These are phyloP conservation scores for Bufo bufo DNA, from an alignment of 2,113 vertebrate genomes.

Conservation along the genomic window DNA sequence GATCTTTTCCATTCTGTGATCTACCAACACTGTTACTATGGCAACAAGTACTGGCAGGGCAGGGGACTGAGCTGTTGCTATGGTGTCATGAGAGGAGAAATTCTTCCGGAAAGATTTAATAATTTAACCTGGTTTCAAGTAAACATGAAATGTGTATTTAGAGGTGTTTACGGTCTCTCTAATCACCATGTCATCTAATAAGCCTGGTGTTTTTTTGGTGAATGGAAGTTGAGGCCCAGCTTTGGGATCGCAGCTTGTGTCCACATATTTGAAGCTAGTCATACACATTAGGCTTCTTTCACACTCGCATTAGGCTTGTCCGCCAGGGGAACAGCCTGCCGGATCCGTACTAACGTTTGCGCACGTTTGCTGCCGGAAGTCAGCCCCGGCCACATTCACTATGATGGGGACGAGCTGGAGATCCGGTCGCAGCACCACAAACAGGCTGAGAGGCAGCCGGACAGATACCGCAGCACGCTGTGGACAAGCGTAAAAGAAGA, in stretches of 20 bases:
- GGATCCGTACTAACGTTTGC: no score
- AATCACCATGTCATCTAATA: not conserved
- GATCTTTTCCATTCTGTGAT: slow-evolving; percentile 63
- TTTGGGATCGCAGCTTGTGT: not conserved
- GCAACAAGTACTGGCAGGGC: slow-evolving; percentile 66
- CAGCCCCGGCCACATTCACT: no score
- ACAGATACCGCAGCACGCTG: no score
- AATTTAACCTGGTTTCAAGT: slow-evolving; percentile 66
- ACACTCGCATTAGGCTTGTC: no score
- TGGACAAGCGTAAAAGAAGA: no score
- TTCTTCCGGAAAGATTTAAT: slow-evolving; percentile 67
- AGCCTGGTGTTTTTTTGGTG: not conserved
- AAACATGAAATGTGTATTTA: slow-evolving; percentile 1
- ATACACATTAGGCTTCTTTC: no score
- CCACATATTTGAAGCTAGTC: not conserved
- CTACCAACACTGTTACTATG: slow-evolving; percentile 68
- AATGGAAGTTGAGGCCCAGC: not conserved
- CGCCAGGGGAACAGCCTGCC: no score
- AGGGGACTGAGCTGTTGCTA: slow-evolving; percentile 68
- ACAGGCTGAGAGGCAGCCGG: no score
- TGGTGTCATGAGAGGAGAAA: slow-evolving; percentile 67
- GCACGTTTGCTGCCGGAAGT: no score
- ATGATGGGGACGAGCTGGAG: no score
- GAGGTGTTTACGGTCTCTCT: not conserved
- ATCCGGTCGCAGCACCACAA: no score